Evolutionary conservation across 2,113 vertebrate genomes (phyloP), one percentile per base, ranked within the genome.

Genomic region (Pipra filicauda): DNA sequence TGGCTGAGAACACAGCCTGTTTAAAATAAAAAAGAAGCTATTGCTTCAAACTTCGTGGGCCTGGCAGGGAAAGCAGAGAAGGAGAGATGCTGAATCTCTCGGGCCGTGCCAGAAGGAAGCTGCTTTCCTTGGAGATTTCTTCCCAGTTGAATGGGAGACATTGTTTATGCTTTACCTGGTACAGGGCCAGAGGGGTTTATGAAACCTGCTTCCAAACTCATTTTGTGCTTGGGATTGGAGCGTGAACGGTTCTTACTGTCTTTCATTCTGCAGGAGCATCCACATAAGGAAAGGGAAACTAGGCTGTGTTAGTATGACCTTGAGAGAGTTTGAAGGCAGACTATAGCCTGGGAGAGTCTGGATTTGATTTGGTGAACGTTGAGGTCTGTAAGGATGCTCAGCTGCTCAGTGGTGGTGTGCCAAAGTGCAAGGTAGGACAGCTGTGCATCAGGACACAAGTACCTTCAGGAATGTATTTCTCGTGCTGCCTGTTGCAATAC

Each of bases 11-110:
- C 6, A 11, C 30, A 84, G 79, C 35, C 86, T 95, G 95, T 89
- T 85, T 72, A 77, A 85, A 88, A 44, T 55, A 88, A 76, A 84
- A 90, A 94, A 92, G 46, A 83, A 85, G 76, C 69, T 84, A 49
- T 96, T 94, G 82, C 95, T 96, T 94, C 75, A 88, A 95, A 92
- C 59, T 91, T 89, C 93, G 85, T 84, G 83, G 73, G 61, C 95
- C 95, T 94, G 93, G 92, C 90, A 94, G 73, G 41, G n/a, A 88
- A 57, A 94, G 69, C 69, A 91, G 80, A 86, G 39, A 67, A 94
- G 39, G 59, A 52, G 30, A 88, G 75, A 93, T 67, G 57, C 76
- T 6, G n/a, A 93, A 90, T 91, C 15, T 94, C 88, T 85, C 55
- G 49, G 88, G 11, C 75, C 86, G 39, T 75, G 82, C 85, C 93